These are phyloP conservation scores for Brotula barbata DNA, from an alignment of 2,797 vertebrate species.

Conservation along the genomic window DNA sequence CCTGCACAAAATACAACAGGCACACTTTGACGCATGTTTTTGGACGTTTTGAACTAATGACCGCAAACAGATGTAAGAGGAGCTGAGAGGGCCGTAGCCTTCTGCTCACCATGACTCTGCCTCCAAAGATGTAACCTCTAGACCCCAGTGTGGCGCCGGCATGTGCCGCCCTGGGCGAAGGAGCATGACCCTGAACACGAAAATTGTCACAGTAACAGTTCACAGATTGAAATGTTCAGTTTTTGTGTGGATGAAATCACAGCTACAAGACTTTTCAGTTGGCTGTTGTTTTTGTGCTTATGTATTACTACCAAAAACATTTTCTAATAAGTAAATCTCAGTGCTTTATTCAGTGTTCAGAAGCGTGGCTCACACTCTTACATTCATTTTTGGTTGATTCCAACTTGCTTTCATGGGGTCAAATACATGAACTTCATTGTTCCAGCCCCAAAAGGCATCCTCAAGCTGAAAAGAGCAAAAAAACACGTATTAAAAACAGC, in stretches of 20 bases:
- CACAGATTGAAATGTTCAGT: not conserved
- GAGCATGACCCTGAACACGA: conserved; percentile 82
- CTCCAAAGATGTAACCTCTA: conserved; percentile 91
- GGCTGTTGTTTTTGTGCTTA: not conserved
- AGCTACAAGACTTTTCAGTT: not conserved
- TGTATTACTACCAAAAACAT: too few relatives aligned
- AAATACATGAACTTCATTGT: conserved; percentile 93
- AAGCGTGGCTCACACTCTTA: conserved; percentile 58
- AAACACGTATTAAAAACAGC: too few relatives aligned
- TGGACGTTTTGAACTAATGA: not conserved
- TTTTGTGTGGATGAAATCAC: too few relatives aligned
- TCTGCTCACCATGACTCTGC: conserved; percentile 91
- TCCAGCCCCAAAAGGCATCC: conserved; percentile 94
- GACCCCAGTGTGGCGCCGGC: conserved; percentile 83
- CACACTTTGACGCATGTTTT: too few relatives aligned
- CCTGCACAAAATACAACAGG: conserved; percentile 75
- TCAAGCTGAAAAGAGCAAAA: conserved; percentile 77
- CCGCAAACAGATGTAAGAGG: too few relatives aligned
- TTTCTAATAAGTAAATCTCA: too few relatives aligned
- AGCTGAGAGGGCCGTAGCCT: not conserved
- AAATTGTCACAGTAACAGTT: not conserved
- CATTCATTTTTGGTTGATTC: conserved; percentile 84
- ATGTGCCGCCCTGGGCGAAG: conserved; percentile 91
- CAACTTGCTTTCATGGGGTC: conserved; percentile 83
- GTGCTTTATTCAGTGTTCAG: not conserved